Base-by-base conservation (phyloP, 2,113 vertebrate species). In the Numida meleagris region DNA sequence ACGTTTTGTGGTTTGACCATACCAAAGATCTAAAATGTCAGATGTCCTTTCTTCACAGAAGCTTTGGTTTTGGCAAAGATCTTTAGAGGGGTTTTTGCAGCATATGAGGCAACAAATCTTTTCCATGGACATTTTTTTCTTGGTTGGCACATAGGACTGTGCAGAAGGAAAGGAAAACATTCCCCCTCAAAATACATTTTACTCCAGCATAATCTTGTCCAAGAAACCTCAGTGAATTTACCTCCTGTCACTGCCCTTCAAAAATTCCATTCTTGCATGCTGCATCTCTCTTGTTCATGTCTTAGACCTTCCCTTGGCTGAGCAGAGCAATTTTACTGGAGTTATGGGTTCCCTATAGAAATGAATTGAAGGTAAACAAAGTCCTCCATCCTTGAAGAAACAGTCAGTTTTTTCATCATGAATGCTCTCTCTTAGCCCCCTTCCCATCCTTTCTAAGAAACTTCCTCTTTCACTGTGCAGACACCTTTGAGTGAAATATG, bases 11-110 rank as follows among this genome's bases (percentile, higher is more conserved):
- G 65, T 80, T 95, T 92, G 76, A 57, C 67, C 40, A 58, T 65
- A 79, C 5, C 46, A 16, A 59, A 51, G 29, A 73, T 82, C 62
- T 43, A 45, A 97, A 93, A 95, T 90, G 73, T 86, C 79, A 93
- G 51, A 48, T 65, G 57, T 62, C 43, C 51, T 91, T 94, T 95
- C 65, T 84, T 78, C 38, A 24, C 17, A 72, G 61, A 21, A 93
- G 17, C 55, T 77, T 94, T 10, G 31, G 62, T 93, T 91, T 88
- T 61, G 65, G 45, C 89, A 86, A 81, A 84, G 61, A 53, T 82
- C 75, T 71, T 53, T 62, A 63, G 43, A 61, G 33, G 36, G 31
- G 19, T 59, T 76, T 94, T 90, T 87, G 46, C 16, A 86, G 85
- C 48, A 43, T 66, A 67, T 86, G 73, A 91, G 61, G 14, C 1